Evolutionary conservation across 2,797 vertebrate genomes (phyloP).

Genomic region (Luscinia luscinia): DNA sequence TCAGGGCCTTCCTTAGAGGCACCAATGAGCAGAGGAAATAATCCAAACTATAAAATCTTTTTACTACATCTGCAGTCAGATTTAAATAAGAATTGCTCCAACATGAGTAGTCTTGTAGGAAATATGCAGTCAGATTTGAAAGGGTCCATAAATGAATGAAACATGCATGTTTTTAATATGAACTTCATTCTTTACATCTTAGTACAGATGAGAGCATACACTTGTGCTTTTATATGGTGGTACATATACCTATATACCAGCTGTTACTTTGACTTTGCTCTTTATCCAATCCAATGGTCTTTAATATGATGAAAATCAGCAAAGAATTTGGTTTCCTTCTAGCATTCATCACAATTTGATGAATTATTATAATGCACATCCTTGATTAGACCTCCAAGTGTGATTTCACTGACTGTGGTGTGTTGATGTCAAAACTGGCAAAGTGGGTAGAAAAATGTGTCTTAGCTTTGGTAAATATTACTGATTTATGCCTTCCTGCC

Average conservation of each 20-base stretch:
- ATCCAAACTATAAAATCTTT: not conserved
- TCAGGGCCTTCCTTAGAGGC: not conserved
- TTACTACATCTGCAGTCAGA: not conserved
- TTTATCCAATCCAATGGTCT: not conserved
- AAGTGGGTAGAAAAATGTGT: not conserved
- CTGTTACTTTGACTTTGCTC: not conserved
- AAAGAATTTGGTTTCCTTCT: not conserved
- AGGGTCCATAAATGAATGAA: not conserved
- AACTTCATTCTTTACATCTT: not conserved
- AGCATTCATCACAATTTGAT: not conserved
- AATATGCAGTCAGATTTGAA: not conserved
- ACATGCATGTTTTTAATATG: not conserved
- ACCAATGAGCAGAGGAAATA: not conserved
- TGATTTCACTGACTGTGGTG: not conserved
- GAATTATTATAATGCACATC: not conserved
- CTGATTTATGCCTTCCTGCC: not conserved
- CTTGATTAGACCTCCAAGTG: not conserved
- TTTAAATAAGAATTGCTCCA: not conserved
- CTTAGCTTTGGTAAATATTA: not conserved
- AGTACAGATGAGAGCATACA: rapidly evolving
- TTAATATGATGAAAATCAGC: not conserved
- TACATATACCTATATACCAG: not conserved
- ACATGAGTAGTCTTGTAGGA: not conserved
- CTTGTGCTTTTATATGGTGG: not conserved
- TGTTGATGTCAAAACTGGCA: not conserved